Evolutionary conservation across 2,888 invertebrate genomes (phyloP).

Genomic region (Lasius platythorax): DNA sequence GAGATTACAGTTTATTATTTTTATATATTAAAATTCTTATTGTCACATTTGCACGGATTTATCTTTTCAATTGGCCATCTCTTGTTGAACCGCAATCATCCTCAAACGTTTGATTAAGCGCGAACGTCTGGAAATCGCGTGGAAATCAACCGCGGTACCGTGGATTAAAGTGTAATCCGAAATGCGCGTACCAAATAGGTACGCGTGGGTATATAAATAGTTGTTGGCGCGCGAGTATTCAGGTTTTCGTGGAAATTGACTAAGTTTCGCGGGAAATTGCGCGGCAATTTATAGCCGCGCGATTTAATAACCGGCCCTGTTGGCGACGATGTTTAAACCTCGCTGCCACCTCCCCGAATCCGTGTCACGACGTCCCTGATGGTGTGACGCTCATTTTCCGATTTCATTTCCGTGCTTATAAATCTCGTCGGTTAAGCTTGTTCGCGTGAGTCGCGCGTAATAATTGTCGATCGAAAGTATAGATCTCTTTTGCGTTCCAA

Average conservation of each 20-base stretch:
- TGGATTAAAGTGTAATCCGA: conserved; percentile 3
- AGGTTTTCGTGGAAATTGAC: conserved; percentile 80
- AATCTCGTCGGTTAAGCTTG: conserved; percentile 40
- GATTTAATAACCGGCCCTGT: conserved; percentile 72
- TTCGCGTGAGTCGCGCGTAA: background rate
- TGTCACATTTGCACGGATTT: background rate
- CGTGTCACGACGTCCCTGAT: conserved; percentile 30
- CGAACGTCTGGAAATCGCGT: background rate
- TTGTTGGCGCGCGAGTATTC: conserved; percentile 57
- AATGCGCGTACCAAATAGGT: conserved; percentile 11
- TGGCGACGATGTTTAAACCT: conserved; percentile 37
- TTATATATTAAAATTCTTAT: background rate
- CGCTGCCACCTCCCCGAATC: conserved; percentile 14
- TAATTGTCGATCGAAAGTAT: conserved; percentile 35
- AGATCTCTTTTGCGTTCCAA: background rate
- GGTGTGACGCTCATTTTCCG: conserved; percentile 55
- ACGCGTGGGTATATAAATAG: conserved; percentile 66
- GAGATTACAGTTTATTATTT: background rate
- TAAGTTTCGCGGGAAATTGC: conserved; percentile 82
- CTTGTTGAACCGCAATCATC: background rate
- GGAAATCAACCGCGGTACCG: background rate
- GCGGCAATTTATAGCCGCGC: conserved; percentile 81
- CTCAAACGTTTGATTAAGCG: background rate
- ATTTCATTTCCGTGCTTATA: conserved; percentile 62
- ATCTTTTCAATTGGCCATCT: background rate